Percentiles rank a stretch among this genome's conserved stretches.
Conservation (phyloP, 2,888 invertebrate genomes). For the Parasteatoda lunata region DNA sequence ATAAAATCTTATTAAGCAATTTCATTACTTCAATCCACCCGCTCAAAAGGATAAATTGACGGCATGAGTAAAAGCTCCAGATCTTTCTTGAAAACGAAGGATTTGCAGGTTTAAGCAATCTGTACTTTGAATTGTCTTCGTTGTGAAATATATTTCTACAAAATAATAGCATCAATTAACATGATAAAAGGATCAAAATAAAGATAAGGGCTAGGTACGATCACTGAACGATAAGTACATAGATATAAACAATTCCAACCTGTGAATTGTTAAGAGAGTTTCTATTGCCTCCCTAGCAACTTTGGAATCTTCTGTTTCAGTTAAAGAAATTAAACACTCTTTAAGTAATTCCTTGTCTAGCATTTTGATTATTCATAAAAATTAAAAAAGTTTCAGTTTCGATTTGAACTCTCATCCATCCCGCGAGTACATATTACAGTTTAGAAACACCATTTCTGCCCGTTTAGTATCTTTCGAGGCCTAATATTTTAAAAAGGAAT, state of each 20-base stretch:
- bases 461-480: no score
- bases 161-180: neutral
- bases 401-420: no score
- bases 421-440: no score
- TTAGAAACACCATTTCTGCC: no score
- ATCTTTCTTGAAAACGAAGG: neutral
- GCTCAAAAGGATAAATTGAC: conserved; percentile 16
- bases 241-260: neutral
- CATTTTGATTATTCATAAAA: no score
- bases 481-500: no score
- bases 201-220: neutral
- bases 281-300: conserved; percentile 17
- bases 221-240: neutral
- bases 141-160: conserved; percentile 24
- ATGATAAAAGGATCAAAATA: neutral
- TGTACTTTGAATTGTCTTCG: neutral
- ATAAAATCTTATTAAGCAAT: neutral
- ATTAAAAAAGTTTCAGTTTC: no score
- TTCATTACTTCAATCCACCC: conserved; percentile 26
- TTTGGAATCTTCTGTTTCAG: conserved; percentile 3
- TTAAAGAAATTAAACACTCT: neutral
- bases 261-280: conserved; percentile 27
- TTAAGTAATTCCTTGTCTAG: neutral
- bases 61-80: conserved; percentile 15
- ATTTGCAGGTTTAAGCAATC: conserved; percentile 5